Percentiles rank a stretch among this genome's conserved stretches.
phyloP scores from a whole-genome alignment of 2,888 invertebrate genomes.

The Carcina quercana region DNA sequence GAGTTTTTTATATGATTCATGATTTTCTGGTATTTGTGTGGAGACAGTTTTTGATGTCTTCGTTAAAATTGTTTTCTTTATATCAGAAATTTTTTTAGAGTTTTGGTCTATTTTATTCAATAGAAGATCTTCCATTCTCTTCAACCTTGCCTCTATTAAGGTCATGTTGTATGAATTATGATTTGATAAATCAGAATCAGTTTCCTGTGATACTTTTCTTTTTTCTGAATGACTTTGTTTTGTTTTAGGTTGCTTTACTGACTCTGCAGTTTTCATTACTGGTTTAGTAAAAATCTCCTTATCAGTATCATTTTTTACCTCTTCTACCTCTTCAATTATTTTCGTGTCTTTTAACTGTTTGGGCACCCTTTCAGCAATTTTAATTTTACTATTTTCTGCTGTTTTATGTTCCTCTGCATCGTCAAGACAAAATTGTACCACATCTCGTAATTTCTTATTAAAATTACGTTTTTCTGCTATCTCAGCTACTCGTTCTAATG shows the following conservation, averaged over 20 bases:
- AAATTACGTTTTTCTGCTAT: slow-evolving; percentile 58
- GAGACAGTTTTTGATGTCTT: slow-evolving; percentile 19
- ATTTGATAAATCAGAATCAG: slow-evolving; percentile 28
- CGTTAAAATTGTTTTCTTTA: background rate
- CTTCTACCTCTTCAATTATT: no score
- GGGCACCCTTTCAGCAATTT: slow-evolving; percentile 10
- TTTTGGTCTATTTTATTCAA: slow-evolving; percentile 55
- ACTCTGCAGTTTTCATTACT: no score
- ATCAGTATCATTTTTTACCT: no score
- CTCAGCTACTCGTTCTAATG: slow-evolving; percentile 49
- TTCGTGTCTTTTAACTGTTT: no score
- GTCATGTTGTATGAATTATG: slow-evolving; percentile 26
- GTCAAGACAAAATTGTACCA: slow-evolving; percentile 47
- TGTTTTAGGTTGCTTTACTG: no score
- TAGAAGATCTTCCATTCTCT: slow-evolving; percentile 49
- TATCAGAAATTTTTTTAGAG: slow-evolving; percentile 15
- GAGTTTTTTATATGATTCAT: slow-evolving; percentile 40
- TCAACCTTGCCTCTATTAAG: slow-evolving; percentile 46
- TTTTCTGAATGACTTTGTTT: no score
- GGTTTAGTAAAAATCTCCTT: no score
- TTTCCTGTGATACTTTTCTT: no score
- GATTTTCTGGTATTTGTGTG: slow-evolving; percentile 35
- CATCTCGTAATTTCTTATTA: slow-evolving; percentile 56
- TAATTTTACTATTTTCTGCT: slow-evolving; percentile 19
- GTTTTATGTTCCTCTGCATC: slow-evolving; percentile 27